Base-by-base conservation (phyloP, 2,888 invertebrate species). In the Amiota communis region DNA sequence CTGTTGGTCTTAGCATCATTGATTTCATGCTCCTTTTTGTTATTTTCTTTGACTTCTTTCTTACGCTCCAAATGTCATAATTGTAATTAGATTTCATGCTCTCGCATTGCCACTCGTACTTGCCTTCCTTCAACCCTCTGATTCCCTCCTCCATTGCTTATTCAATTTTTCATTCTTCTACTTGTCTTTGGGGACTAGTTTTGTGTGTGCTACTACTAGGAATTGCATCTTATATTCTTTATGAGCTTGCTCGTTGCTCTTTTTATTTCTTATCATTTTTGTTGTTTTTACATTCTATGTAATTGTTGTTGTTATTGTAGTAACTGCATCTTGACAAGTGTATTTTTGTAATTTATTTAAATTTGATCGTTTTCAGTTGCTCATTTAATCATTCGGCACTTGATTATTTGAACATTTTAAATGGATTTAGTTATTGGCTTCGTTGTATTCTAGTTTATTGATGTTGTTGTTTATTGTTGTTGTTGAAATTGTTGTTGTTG, bases 51-150 rank as follows among this genome's bases (percentile, higher is more conserved):
- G 53, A 53, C 53, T 53, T 53, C 36, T 36, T 70, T 23, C 36
- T 20, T 49, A 48, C 15, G 73, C 71, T 72, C 47, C 69, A 74
- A 78, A 76, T 75, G 75, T 72, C 78, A 77, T 79, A 81, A 80
- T 75, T 79, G 78, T 79, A 84, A 81, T 85, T 86, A 79, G 82
- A 85, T 80, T 81, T 80, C 76, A 77, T 74, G 71, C 20, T 57
- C 74, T 72, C 9, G 46, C 68, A 36, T 6, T 36, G 49, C 48
- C 20, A 61, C 49, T 57, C 20, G 48, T 46, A 65, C 20, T 72
- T 49, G 57, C 56, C 65, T 69, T 48, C 53, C 47, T 63, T 68
- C 70, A 74, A 70, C 36, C 36, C 6, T 36, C 36, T 36, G 36
- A 36, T 36, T 36, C 3, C 6, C 6, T 36, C 3, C 6, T 36